A percentile compares a stretch with the other conserved stretches of the same genome.
These are phyloP conservation scores for Hydraecia micacea DNA, from an alignment of 2,888 invertebrate genomes.

Conservation along the genomic window DNA sequence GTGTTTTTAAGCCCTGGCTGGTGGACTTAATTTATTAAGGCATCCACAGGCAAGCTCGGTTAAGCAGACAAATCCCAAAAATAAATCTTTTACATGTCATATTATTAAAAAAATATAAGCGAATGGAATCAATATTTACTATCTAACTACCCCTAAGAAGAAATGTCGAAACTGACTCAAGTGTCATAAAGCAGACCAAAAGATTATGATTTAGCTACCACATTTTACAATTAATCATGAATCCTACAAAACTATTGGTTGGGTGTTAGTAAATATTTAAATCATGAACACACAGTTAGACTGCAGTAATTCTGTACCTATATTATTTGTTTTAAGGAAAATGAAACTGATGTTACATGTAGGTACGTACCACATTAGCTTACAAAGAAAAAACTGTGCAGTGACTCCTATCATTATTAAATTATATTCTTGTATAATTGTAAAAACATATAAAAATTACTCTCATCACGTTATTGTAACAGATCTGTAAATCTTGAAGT, in stretches of 20 bases:
- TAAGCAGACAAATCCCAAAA: too few species aligned
- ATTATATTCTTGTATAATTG: background rate
- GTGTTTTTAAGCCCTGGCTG: too few species aligned
- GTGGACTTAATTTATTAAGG: too few species aligned
- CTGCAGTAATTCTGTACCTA: background rate
- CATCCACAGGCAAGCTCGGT: too few species aligned
- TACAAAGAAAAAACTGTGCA: constrained; percentile 15
- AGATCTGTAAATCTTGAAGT: background rate
- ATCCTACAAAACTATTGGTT: background rate
- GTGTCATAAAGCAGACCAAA: background rate
- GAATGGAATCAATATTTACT: too few species aligned
- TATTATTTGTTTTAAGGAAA: background rate
- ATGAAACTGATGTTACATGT: background rate
- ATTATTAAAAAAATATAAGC: background rate
- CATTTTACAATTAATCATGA: background rate
- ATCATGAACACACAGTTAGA: background rate
- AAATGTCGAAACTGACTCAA: too few species aligned
- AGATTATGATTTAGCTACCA: background rate
- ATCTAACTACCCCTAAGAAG: too few species aligned
- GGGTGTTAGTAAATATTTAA: background rate
- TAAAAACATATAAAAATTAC: background rate
- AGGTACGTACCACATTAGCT: background rate
- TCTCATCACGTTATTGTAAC: background rate
- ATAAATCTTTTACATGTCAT: background rate
- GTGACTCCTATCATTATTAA: background rate